Base-by-base conservation (phyloP, 1,140 invertebrate species). In the Seison nebaliae region DNA sequence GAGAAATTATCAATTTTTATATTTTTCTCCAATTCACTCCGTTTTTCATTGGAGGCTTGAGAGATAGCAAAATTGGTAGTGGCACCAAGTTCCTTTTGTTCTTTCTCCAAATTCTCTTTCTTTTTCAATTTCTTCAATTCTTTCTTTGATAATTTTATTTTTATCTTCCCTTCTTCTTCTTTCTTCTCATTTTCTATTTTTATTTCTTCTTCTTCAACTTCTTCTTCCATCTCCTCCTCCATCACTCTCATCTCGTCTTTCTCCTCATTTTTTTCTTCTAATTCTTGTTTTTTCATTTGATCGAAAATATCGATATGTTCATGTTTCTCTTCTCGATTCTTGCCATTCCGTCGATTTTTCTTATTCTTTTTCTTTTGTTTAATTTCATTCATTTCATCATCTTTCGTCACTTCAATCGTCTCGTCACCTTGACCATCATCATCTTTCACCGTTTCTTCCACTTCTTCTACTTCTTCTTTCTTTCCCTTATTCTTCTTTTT, bases 1-100 rank as follows among this genome's bases (percentile, higher is more conserved):
- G 78, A 86, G 52, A 98, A 98, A 57, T 86, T 88, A 52, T 96
- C 88, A 16, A 71, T 63, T 66, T 94, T 94, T 18, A 96, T 96
- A 58, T 96, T 86, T 57, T 84, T 77, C 52, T 94, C 84, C 33
- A 88, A 48, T 47, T 74, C 67, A 46, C 81, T 73, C 49, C 74
- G 74, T 15, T 70, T 69, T 38, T 73, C 70, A 59, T 78, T 80
- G 49, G 79, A 72, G n/a, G 72, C 70, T 42, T 65, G 62, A 6
- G 86, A 93, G 31, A 96, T 73, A 3, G 84, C 83, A 51, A 96
- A 96, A 56, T 94, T 91, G 18, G 72, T 73, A 0, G 31, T 40
- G 12, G 5, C 12, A 11, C 20, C 17, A 8, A 19, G 9, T 26
- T 26, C n/a, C 24, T 26, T n/a, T 26, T n/a, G 7, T 26, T 36